Percentiles rank a stretch among this genome's conserved stretches.
phyloP scores from a whole-genome alignment of 1,140 invertebrate genomes.

The Neoseiulus cucumeris region DNA sequence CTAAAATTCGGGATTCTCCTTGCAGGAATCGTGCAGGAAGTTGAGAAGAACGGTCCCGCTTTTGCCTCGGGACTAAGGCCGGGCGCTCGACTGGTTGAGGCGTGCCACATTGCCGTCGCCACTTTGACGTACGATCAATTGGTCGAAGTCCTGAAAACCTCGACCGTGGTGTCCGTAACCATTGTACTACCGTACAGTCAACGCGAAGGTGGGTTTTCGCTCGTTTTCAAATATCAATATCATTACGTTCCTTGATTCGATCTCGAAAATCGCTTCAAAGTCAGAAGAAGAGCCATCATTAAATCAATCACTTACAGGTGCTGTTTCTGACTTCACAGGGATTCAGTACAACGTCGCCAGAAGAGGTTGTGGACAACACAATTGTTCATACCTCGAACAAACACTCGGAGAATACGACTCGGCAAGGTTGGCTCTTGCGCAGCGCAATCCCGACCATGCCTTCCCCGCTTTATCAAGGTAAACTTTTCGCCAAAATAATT shows the following conservation, averaged over 20 bases:
- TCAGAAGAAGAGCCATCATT: too few relatives aligned
- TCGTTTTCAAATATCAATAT: too few relatives aligned
- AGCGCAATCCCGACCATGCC: not conserved
- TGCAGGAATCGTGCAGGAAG: slow-evolving; percentile 61
- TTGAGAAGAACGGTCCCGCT: slow-evolving; percentile 65
- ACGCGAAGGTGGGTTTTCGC: not conserved
- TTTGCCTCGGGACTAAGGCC: slow-evolving; percentile 70
- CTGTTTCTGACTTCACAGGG: not conserved
- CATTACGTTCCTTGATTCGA: too few relatives aligned
- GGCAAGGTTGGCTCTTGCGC: not conserved
- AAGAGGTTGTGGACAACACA: not conserved
- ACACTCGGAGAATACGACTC: not conserved
- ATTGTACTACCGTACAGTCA: slow-evolving; percentile 37
- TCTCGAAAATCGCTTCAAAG: too few relatives aligned
- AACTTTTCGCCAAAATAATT: not conserved
- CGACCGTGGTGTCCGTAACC: slow-evolving; percentile 56
- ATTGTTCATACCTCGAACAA: slow-evolving; percentile 8
- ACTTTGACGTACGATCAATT: slow-evolving; percentile 80
- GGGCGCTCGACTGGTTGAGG: slow-evolving; percentile 73
- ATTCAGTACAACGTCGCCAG: slow-evolving; percentile 2
- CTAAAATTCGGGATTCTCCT: too few relatives aligned
- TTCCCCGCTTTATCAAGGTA: not conserved
- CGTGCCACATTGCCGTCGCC: slow-evolving; percentile 68
- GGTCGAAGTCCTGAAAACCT: slow-evolving; percentile 77
- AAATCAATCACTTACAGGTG: too few relatives aligned